Evolutionary conservation across 2,113 vertebrate species (phyloP).

Genomic region (Rhabdomys dilectus): DNA sequence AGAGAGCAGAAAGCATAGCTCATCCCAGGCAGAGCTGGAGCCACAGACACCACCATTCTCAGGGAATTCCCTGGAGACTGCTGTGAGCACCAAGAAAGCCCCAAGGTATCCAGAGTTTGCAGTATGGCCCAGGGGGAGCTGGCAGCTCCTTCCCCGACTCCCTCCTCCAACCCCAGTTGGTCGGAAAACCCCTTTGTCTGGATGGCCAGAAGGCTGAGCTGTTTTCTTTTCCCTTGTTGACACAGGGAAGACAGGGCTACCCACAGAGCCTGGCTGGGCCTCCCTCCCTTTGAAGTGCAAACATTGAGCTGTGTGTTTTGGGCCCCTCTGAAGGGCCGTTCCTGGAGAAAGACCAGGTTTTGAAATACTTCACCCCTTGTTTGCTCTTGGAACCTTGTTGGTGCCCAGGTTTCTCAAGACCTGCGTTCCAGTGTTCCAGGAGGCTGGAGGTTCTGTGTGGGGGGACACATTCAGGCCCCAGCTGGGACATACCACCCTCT

Average conservation of each 20-base stretch:
- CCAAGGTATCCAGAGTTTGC: conserved; percentile 12
- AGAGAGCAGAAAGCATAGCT: background rate
- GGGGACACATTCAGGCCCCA: background rate
- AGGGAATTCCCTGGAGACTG: conserved; percentile 41
- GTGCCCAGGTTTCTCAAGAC: background rate
- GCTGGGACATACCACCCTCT: background rate
- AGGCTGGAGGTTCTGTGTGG: background rate
- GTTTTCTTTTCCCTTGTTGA: conserved; percentile 81
- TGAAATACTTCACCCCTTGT: conserved; percentile 81
- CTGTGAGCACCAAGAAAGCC: conserved; percentile 55
- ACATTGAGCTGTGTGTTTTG: conserved; percentile 83
- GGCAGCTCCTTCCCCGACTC: background rate
- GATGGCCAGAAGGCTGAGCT: conserved; percentile 64
- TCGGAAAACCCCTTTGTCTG: conserved; percentile 62
- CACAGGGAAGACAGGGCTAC: conserved; percentile 75
- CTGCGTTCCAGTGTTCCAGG: background rate
- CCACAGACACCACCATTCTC: background rate
- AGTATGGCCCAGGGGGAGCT: background rate
- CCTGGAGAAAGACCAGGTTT: conserved; percentile 78
- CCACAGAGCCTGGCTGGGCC: conserved; percentile 71
- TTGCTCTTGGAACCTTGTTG: conserved; percentile 10
- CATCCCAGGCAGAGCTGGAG: background rate
- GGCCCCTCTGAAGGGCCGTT: conserved; percentile 79
- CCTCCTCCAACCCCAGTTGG: background rate
- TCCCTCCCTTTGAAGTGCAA: conserved; percentile 85